Evolutionary conservation across 2,797 vertebrate species (phyloP), one percentile per base, ranked within the genome.

Genomic region (Anguilla pacifica): DNA sequence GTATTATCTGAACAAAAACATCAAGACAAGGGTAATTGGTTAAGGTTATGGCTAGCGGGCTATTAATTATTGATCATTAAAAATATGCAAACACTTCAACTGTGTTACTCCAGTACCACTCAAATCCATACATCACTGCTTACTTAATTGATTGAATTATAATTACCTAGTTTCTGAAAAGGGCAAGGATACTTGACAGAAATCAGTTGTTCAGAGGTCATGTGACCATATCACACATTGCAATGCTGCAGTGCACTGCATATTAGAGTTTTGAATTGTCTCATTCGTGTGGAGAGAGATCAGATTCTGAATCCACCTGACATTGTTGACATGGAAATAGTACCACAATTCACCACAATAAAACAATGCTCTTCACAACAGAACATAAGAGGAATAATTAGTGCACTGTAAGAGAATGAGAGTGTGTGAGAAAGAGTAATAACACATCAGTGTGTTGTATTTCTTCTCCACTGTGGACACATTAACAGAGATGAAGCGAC

Each of bases 121-220:
- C 17, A 82, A 82, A 82, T 51, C 46, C 79, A 49, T 51, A 82
- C 11, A 82, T 22, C 46, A 82, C 79, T 51, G 46, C 46, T 51
- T 22, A 19, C 9, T 43, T 22, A 51, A 82, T 82, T 82, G 79
- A 82, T 82, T 51, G 19, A 51, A 46, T 49, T 49, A 51, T 51
- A 82, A 77, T 82, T n/a, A n/a, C 79, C 79, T 25, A 25, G 49
- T 82, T 51, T n/a, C 79, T 82, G 79, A 22, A 82, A 82, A n/a
- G 46, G 79, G 79, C 46, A 82, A 7, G 19, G 3, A 49, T 81
- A 25, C 77, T 46, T 49, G 43, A 39, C 72, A 77, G 35, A 49
- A 81, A 81, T 25, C 43, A 11, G 39, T 49, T 31, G 17, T 15
- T 25, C 77, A 81, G 19, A 81, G 35, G 31, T 81, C 77, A 46